Percentiles rank a stretch among this genome's conserved stretches.
Evolutionary conservation across 2,888 invertebrate genomes (phyloP).

Genomic region (Trichogramma dendrolimi): DNA sequence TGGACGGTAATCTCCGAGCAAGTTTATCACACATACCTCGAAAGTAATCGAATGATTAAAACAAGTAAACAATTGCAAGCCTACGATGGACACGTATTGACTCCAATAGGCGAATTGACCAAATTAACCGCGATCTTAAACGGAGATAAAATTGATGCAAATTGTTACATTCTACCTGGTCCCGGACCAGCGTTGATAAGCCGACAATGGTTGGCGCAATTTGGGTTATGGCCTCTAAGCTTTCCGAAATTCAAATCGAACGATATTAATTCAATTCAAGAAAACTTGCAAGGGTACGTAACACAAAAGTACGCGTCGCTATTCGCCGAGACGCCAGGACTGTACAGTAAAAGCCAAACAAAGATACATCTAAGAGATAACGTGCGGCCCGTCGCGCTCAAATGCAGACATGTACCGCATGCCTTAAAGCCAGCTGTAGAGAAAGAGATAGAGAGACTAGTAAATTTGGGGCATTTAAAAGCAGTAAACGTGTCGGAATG

Average conservation of each 20-base stretch:
- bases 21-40: constrained; percentile 3
- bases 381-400: constrained; percentile 13
- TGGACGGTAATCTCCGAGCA: background rate
- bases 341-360: constrained; percentile 18
- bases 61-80: constrained; percentile 3
- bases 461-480: background rate
- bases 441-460: too few relatives aligned
- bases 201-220: constrained; percentile 19
- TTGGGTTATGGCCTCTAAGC: constrained; percentile 11
- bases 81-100: background rate
- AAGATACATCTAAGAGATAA: constrained; percentile 21
- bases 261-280: background rate
- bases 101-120: constrained; percentile 14
- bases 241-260: background rate
- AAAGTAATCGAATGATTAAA: background rate
- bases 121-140: constrained; percentile 11
- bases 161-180: constrained; percentile 19
- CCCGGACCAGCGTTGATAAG: constrained; percentile 18
- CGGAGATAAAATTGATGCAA: background rate
- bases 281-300: background rate
- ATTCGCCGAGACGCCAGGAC: constrained; percentile 11
- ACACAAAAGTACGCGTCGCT: background rate
- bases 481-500: too few relatives aligned
- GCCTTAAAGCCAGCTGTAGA: too few relatives aligned
- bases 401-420: too few relatives aligned